A percentile compares a stretch with the other conserved stretches of the same genome.
phyloP scores from a whole-genome alignment of 1,140 invertebrate species.

The Vollenhovia emeryi region DNA sequence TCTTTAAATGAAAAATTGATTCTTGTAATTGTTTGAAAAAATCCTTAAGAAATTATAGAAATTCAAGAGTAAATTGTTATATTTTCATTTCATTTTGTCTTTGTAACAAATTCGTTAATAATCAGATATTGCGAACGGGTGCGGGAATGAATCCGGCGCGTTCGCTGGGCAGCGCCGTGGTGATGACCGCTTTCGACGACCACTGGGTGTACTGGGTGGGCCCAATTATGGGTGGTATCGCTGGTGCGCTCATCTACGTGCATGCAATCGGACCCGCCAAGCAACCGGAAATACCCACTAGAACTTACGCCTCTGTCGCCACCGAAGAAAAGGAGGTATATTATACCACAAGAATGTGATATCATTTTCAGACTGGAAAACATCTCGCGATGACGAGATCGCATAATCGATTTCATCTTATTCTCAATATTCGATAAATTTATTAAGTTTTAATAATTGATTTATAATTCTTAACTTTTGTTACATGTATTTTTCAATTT shows the following conservation, averaged over 20 bases:
- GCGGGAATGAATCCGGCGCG: constrained; percentile 96
- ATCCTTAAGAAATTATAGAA: no score
- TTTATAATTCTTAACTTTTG: neutral
- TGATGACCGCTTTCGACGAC: constrained; percentile 90
- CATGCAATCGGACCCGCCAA: constrained; percentile 89
- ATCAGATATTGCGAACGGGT: constrained; percentile 91
- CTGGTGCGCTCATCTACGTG: constrained; percentile 91
- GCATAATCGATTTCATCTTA: neutral
- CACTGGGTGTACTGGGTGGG: constrained; percentile 98
- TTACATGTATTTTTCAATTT: neutral
- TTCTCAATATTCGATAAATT: neutral
- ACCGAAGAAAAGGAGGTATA: constrained; percentile 89
- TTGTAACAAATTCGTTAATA: neutral
- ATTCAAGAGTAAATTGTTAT: neutral
- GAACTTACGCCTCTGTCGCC: constrained; percentile 87
- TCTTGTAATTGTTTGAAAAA: neutral
- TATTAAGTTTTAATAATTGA: neutral
- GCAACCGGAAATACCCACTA: constrained; percentile 79
- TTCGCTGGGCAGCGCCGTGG: constrained; percentile 93
- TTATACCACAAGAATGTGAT: constrained; percentile 31
- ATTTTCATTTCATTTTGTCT: neutral
- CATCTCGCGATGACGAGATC: neutral
- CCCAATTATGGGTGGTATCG: constrained; percentile 92
- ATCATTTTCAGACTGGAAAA: constrained; percentile 25
- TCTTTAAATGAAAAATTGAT: no score